Evolutionary conservation across 2,797 vertebrate genomes (phyloP).

Genomic region (Pipistrellus nathusii): DNA sequence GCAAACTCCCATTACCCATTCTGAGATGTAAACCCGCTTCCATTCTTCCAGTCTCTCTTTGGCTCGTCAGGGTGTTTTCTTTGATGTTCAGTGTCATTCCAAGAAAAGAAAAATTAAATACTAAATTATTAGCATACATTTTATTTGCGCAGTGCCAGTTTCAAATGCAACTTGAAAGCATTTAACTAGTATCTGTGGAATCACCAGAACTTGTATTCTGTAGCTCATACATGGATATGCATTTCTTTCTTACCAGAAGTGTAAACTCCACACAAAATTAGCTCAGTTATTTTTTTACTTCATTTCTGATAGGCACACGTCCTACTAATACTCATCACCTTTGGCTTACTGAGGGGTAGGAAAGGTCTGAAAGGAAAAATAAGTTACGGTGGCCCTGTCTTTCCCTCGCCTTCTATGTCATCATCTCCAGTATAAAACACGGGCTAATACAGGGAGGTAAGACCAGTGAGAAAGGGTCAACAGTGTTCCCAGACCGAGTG

Average conservation of each 20-base stretch:
- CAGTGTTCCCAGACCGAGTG: background rate
- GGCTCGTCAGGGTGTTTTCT: background rate
- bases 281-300: background rate
- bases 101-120: constrained; percentile 37
- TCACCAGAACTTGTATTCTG: constrained; percentile 23
- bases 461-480: background rate
- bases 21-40: background rate
- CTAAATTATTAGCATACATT: constrained; percentile 3
- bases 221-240: background rate
- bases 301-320: background rate
- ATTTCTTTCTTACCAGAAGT: constrained; percentile 25
- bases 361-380: background rate
- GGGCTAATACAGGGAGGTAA: background rate
- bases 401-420: background rate
- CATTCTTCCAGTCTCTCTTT: background rate
- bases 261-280: background rate
- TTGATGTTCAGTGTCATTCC: constrained; percentile 41
- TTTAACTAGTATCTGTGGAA: background rate
- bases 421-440: background rate
- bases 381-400: background rate
- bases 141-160: background rate
- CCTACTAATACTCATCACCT: background rate
- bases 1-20: background rate
- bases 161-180: constrained; percentile 16
- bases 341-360: background rate